These are phyloP conservation scores for Virgularia gustaviana DNA, from an alignment of 92 coral and sea anemone genomes.

Conservation along the genomic window DNA sequence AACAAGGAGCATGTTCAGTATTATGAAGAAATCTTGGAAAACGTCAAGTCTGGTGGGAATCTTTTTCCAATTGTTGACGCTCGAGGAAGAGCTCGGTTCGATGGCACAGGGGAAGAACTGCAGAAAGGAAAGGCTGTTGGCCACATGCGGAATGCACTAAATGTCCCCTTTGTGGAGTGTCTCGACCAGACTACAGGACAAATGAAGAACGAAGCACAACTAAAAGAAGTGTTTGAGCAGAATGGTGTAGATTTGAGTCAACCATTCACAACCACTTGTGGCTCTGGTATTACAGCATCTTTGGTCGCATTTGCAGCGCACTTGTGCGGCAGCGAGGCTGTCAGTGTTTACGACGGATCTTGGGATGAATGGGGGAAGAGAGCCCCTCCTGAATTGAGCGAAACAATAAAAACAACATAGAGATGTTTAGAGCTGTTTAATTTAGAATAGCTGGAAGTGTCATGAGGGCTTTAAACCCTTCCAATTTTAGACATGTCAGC, in stretches of 20 bases:
- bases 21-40: constrained; percentile 68
- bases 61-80: constrained; percentile 66
- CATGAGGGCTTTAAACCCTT: too few relatives aligned
- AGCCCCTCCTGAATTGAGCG: constrained; percentile 76
- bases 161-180: constrained; percentile 67
- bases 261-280: constrained; percentile 84
- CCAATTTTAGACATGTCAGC: too few relatives aligned
- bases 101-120: constrained; percentile 72
- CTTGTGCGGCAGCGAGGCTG: constrained; percentile 71
- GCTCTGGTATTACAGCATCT: constrained; percentile 77
- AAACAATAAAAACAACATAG: constrained; percentile 17
- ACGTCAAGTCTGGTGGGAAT: constrained; percentile 52
- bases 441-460: too few relatives aligned
- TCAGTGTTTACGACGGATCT: constrained; percentile 85
- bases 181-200: constrained; percentile 55
- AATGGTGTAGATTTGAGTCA: constrained; percentile 66
- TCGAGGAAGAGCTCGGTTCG: constrained; percentile 70
- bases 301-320: constrained; percentile 69
- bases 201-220: constrained; percentile 68
- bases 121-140: constrained; percentile 76
- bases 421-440: too few relatives aligned
- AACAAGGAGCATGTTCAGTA: constrained; percentile 65
- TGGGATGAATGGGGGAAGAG: constrained; percentile 92
- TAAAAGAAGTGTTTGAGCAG: constrained; percentile 66
- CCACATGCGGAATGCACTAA: constrained; percentile 69